phyloP scores from a whole-genome alignment of 2,888 invertebrate species.

The Heliconius aoede region DNA sequence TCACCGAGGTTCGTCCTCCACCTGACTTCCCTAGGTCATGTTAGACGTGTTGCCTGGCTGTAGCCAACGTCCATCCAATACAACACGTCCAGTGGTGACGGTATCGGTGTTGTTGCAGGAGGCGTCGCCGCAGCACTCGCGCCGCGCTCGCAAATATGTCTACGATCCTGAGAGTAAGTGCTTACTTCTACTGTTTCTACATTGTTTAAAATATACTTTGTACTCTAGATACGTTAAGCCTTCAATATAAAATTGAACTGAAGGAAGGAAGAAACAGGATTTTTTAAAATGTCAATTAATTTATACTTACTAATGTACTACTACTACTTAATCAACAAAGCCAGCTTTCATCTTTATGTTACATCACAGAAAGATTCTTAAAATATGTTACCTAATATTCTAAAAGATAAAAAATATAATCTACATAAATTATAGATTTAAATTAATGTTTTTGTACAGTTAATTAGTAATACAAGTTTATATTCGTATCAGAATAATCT shows the following conservation, averaged over 20 bases:
- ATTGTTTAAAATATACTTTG: background rate
- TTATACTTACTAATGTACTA: no score
- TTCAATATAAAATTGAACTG: background rate
- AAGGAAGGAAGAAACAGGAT: no score
- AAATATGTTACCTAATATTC: background rate
- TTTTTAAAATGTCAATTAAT: no score
- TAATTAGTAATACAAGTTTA: no score
- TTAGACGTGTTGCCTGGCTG: no score
- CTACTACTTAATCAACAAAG: background rate
- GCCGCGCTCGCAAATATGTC: conserved; percentile 65
- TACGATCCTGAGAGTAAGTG: conserved; percentile 74
- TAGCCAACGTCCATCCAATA: no score
- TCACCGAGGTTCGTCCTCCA: background rate
- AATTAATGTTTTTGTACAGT: background rate
- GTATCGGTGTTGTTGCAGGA: conserved; percentile 51
- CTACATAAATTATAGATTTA: background rate
- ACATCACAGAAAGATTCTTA: background rate
- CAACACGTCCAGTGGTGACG: no score
- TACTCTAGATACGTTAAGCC: background rate
- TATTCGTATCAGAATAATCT: no score
- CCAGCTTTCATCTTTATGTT: background rate
- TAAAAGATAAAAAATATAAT: background rate
- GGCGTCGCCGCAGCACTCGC: conserved; percentile 50
- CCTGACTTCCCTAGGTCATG: background rate
- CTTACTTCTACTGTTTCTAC: background rate